phyloP scores from a whole-genome alignment of 2,113 vertebrate genomes.

The Pteruthius melanotis region DNA sequence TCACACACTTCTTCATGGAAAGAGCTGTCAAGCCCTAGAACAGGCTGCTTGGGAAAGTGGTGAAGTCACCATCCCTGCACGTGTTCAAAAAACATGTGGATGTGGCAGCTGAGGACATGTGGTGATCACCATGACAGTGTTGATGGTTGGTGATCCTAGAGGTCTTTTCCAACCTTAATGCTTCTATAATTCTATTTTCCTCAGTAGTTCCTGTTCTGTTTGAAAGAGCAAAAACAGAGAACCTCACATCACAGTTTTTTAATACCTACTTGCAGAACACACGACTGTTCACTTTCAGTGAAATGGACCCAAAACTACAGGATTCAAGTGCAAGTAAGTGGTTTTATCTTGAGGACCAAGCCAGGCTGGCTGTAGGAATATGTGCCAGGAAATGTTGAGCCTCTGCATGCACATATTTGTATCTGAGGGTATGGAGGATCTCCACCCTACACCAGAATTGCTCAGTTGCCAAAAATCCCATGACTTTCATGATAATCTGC shows the following conservation, averaged over 20 bases:
- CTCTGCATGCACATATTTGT: not conserved
- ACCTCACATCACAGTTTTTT: not conserved
- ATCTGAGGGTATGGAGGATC: not conserved
- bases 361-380: not conserved
- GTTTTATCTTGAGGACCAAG: not conserved
- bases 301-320: not conserved
- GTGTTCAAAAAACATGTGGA: rapidly evolving
- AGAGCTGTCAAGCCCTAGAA: not conserved
- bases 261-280: not conserved
- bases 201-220: not conserved
- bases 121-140: too few species aligned
- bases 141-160: not conserved
- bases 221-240: not conserved
- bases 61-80: not conserved
- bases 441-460: not conserved
- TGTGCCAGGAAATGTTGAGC: rapidly evolving
- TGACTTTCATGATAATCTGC: rapidly evolving
- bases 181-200: not conserved
- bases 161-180: not conserved
- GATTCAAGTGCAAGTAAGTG: not conserved
- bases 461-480: not conserved
- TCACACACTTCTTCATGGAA: not conserved
- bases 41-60: not conserved
- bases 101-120: not conserved
- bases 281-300: rapidly evolving